These are phyloP conservation scores for Misgurnus mizolepis DNA, from an alignment of 2,113 vertebrate species.

Conservation along the genomic window DNA sequence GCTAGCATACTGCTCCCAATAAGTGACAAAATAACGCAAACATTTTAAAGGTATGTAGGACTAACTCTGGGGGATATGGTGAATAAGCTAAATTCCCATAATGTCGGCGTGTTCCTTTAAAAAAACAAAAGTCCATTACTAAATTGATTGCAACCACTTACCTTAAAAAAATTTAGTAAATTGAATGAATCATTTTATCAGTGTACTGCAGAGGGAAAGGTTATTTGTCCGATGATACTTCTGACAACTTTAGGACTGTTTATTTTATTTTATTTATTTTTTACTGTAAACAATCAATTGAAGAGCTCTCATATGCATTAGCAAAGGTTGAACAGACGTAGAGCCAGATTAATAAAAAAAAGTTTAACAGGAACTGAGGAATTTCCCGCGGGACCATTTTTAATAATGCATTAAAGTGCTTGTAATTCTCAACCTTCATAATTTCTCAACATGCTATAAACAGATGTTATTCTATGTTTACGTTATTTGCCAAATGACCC, in stretches of 20 bases:
- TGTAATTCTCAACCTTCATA: conserved; percentile 54
- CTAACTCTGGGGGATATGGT: too few species aligned
- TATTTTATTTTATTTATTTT: neutral
- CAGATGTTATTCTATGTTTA: conserved; percentile 57
- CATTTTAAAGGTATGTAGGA: too few species aligned
- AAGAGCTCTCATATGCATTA: conserved; percentile 38
- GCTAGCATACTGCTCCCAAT: too few species aligned
- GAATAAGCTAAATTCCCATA: too few species aligned
- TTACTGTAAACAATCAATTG: conserved; percentile 9
- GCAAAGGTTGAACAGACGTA: conserved; percentile 34
- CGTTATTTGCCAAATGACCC: conserved; percentile 52
- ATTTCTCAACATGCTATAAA: conserved; percentile 57
- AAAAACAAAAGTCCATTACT: too few species aligned
- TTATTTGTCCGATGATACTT: too few species aligned
- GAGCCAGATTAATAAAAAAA: conserved; percentile 49
- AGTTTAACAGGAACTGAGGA: conserved; percentile 39
- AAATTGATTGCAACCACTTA: too few species aligned
- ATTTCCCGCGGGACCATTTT: conserved; percentile 41
- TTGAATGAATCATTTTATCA: too few species aligned
- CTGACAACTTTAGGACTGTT: neutral
- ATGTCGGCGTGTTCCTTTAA: too few species aligned
- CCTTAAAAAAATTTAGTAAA: too few species aligned
- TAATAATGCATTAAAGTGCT: conserved; percentile 49
- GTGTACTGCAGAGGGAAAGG: too few species aligned
- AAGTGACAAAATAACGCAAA: too few species aligned